Evolutionary conservation across 2,888 invertebrate species (phyloP), one percentile per base, ranked within the genome.

Genomic region (Ochropleura leucogaster): DNA sequence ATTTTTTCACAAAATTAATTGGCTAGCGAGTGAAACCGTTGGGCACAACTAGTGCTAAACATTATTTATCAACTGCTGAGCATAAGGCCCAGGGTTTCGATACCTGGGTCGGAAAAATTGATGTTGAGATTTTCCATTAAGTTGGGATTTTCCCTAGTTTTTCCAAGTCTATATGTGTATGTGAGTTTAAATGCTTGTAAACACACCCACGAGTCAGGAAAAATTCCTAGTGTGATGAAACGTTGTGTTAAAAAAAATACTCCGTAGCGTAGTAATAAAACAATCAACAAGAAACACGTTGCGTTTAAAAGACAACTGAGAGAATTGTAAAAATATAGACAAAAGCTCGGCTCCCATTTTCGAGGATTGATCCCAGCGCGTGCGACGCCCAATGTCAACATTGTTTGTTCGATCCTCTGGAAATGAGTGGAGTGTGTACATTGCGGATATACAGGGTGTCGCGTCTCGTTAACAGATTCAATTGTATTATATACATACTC

Each of bases 391-490:
- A 85, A 86, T 90, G 89, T 88, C 87, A 90, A 90, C 88, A 90
- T 69, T 87, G 82, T 89, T 90, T 88, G 88, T 88, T 79, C 84
- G 79, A 88, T 88, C 82, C 80, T 71, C 79, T 70, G 60, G 53
- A 74, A 84, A 86, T 83, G 79, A 83, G 78, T 71, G 67, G 68
- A 64, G 71, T 88, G 85, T 87, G 78, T 90, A 79, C 84, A 88
- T 89, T 89, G 86, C 77, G 87, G 87, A 90, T 88, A 87, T 88
- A 79, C 82, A 62, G 62, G 74, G 85, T 80, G 85, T 85, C 86
- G 85, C 79, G 85, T 89, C 91, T 91, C 90, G 89, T 92, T 92
- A 91, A 87, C 88, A 83, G 84, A 86, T 88, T 81, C 89, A 94
- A 95, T 96, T 91, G 88, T 90, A 71, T 89, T 89, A 30, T 30